Percentiles rank a stretch among this genome's conserved stretches.
Evolutionary conservation across 2,113 vertebrate genomes (phyloP).

Genomic region (Scortum barcoo): DNA sequence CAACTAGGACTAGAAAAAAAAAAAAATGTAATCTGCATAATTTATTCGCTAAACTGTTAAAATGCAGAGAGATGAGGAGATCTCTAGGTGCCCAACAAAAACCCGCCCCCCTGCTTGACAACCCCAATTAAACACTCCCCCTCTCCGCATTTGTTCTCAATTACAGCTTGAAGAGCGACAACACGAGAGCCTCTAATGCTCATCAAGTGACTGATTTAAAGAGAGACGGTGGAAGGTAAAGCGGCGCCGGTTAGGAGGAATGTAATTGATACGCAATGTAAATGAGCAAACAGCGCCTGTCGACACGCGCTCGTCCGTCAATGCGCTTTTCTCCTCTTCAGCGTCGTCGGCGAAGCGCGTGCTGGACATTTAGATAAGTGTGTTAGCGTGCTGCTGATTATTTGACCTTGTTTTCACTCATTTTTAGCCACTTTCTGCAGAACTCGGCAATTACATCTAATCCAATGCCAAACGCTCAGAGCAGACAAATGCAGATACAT

Average conservation of each 20-base stretch:
- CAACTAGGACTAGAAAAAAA: conserved; percentile 83
- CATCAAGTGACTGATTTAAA: conserved; percentile 61
- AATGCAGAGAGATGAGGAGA: conserved; percentile 68
- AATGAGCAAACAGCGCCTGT: conserved; percentile 11
- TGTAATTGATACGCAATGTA: conserved; percentile 9
- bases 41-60: conserved; percentile 80
- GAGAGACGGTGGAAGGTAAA: conserved; percentile 48
- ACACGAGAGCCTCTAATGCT: conserved; percentile 65
- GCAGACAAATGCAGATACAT: not conserved
- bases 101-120: conserved; percentile 71
- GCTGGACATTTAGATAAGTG: not conserved
- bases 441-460: conserved; percentile 3
- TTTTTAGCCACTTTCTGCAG: not conserved
- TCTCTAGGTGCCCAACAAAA: conserved; percentile 74
- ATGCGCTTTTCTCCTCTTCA: not conserved
- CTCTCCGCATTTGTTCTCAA: conserved; percentile 79
- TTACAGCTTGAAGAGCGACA: conserved; percentile 71
- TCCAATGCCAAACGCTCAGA: not conserved
- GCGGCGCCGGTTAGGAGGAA: conserved; percentile 24
- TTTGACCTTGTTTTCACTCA: not conserved
- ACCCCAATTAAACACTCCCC: conserved; percentile 76
- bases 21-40: conserved; percentile 84
- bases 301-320: not conserved
- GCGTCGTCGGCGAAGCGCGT: not conserved
- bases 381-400: not conserved